These are phyloP conservation scores for Holothuria leucospilota DNA, from an alignment of 53 echinoderm and acorn worm genomes.

Conservation along the genomic window DNA sequence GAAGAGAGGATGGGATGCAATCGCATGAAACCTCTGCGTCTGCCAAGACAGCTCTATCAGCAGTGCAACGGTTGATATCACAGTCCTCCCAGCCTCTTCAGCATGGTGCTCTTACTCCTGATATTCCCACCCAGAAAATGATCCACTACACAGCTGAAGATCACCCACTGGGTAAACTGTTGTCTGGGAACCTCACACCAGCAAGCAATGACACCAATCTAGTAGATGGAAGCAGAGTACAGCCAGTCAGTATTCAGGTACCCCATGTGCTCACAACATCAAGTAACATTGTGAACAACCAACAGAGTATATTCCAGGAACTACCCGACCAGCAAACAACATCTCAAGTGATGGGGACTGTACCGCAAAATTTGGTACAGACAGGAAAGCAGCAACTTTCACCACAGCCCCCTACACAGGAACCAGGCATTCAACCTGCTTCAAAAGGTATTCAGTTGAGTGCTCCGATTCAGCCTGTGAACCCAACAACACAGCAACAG, in stretches of 20 bases:
- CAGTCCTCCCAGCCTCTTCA: constrained; percentile 38
- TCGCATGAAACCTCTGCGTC: constrained; percentile 14
- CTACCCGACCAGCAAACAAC: neutral
- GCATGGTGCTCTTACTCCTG: constrained; percentile 20
- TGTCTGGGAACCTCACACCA: too few relatives aligned
- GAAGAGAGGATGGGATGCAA: too few relatives aligned
- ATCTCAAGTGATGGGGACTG: neutral
- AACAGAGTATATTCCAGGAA: neutral
- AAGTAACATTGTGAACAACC: neutral
- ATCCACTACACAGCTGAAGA: constrained; percentile 41
- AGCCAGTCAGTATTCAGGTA: neutral
- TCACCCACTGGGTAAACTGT: constrained; percentile 5
- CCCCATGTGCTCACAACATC: too few relatives aligned
- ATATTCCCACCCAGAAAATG: constrained; percentile 41
- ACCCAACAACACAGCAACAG: constrained; percentile 4
- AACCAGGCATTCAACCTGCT: neutral
- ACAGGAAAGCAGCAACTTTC: neutral
- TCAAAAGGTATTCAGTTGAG: neutral
- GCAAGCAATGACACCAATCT: neutral
- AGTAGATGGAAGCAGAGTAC: neutral
- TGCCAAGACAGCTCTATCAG: constrained; percentile 8
- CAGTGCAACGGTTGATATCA: constrained; percentile 25
- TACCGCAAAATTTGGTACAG: neutral
- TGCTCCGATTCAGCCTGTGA: constrained; percentile 5
- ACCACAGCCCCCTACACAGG: neutral